These are phyloP conservation scores for Drosophila kepulauana DNA, from an alignment of 1,140 invertebrate species.

Conservation along the genomic window DNA sequence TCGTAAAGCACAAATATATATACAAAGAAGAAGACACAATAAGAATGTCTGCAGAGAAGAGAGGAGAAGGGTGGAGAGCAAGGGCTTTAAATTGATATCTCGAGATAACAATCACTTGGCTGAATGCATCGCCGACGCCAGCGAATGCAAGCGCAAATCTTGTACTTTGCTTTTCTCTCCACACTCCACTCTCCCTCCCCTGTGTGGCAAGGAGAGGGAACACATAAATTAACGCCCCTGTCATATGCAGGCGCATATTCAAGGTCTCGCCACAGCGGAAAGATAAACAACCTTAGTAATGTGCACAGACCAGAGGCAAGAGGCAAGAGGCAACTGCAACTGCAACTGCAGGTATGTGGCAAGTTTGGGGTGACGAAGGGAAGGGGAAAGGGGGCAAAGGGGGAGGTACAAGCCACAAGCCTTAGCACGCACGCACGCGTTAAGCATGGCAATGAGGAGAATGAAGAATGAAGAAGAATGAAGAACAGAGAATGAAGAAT, in stretches of 20 bases:
- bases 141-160: slow-evolving; percentile 16
- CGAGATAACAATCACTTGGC: slow-evolving; percentile 44
- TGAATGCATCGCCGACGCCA: slow-evolving; percentile 33
- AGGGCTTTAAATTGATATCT: slow-evolving; percentile 44
- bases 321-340: not conserved
- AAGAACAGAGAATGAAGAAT: slow-evolving; percentile 16
- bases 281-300: slow-evolving; percentile 39
- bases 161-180: not conserved
- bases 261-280: slow-evolving; percentile 62
- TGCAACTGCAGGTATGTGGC: slow-evolving; percentile 2
- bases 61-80: not conserved
- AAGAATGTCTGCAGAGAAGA: not conserved
- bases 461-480: slow-evolving; percentile 11
- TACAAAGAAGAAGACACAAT: no score
- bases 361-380: not conserved
- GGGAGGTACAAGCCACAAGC: slow-evolving; percentile 46
- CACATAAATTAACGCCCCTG: slow-evolving; percentile 82
- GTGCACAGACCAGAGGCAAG: not conserved
- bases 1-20: no score
- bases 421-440: slow-evolving; percentile 63
- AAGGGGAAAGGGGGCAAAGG: not conserved
- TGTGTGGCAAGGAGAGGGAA: not conserved
- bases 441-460: slow-evolving; percentile 34
- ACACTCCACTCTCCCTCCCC: not conserved
- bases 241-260: slow-evolving; percentile 72